Conservation (phyloP, 2,113 vertebrate species). For the Gadus chalcogrammus region DNA sequence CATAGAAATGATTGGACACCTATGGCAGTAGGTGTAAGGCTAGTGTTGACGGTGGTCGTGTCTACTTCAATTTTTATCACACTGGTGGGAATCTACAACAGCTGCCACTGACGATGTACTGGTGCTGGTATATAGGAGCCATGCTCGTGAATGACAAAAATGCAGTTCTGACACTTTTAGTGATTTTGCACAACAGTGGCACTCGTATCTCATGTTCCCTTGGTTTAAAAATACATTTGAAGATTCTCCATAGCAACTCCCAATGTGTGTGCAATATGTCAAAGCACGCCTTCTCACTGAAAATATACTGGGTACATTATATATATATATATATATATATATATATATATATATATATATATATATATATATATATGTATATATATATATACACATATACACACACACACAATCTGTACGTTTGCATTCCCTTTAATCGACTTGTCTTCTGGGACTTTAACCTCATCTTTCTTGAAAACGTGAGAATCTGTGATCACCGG, state of each 20-base stretch:
- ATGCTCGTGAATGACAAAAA: conserved; percentile 66
- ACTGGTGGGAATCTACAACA: conserved; percentile 72
- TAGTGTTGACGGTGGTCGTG: conserved; percentile 23
- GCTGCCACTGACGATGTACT: conserved; percentile 75
- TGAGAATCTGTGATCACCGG: conserved; percentile 13
- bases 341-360: too few species aligned
- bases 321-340: too few species aligned
- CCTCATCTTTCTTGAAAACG: background rate
- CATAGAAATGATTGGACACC: conserved; percentile 3
- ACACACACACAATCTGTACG: background rate
- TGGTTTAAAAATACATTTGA: conserved; percentile 57
- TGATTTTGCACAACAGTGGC: conserved; percentile 55
- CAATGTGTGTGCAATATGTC: background rate
- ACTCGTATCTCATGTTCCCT: conserved; percentile 42
- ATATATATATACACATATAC: too few species aligned
- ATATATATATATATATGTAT: too few species aligned
- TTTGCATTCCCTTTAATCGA: background rate
- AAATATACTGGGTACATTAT: conserved; percentile 15
- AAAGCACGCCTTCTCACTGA: conserved; percentile 8
- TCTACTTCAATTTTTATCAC: conserved; percentile 5
- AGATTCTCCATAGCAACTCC: conserved; percentile 49
- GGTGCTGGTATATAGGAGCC: conserved; percentile 40
- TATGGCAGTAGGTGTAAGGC: conserved; percentile 17
- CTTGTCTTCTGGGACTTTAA: conserved; percentile 4
- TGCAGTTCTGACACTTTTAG: conserved; percentile 56